Evolutionary conservation across 2,113 vertebrate genomes (phyloP), one percentile per base, ranked within the genome.

Genomic region (Nothobranchius furzeri): DNA sequence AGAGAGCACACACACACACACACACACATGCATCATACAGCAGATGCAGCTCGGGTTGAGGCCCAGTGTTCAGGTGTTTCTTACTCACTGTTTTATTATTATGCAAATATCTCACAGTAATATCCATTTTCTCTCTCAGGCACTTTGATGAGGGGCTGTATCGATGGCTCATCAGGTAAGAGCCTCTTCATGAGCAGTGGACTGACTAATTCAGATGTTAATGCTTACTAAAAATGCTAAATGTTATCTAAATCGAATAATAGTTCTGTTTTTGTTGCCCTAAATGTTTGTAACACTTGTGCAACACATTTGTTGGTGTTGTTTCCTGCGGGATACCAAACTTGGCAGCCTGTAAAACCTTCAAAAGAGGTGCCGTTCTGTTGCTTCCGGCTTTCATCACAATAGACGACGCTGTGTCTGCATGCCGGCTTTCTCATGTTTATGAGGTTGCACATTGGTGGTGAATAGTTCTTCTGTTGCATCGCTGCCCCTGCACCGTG

Each of bases 141-240:
- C 84, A 92, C 83, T 94, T 94, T 86, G 93, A 94, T 57, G 90
- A 90, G 76, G 93, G 93, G n/a, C 90, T 94, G 45, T 93, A 94
- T 83, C 91, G 80, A 82, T 94, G 93, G 93, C 92, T 94, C 66
- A 89, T 94, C 80, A 93, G 93, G 92, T 94, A 90, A 85, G 90
- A 87, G 76, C 69, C 68, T 59, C 78, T 84, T 78, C 37, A 72
- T 52, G 63, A 74, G 58, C 30, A 1, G 25, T 57, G 63, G 76
- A 78, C 55, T 11, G 60, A 73, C 73, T 79, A 73, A 81, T 80
- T 81, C 77, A 83, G 47, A 86, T 68, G 58, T 70, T 83, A 81
- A 78, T 80, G 60, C 56, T 56, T 48, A 66, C 35, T 42, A 50
- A 82, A 79, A 66, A 66, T 75, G 56, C 12, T 40, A 62, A 72